Base-by-base conservation (phyloP, 2,797 vertebrate species). In the Diceros bicornis region DNA sequence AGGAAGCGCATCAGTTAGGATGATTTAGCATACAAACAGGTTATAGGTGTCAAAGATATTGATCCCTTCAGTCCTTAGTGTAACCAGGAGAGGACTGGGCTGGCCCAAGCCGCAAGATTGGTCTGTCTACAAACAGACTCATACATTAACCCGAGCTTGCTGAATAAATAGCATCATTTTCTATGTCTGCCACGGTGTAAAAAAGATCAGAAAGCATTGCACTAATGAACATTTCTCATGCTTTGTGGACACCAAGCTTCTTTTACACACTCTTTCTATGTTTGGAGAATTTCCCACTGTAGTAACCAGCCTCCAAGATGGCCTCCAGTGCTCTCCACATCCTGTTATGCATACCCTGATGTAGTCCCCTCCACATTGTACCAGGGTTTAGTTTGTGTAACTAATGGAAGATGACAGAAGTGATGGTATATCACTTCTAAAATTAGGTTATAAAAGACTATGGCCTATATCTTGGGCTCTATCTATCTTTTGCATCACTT, bases 131-230 rank as follows among this genome's bases (percentile, higher is more conserved):
- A 27, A 10, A 64, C 6, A 59, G 32, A 92, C 25, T 86, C 44
- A 75, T 79, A 68, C 21, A 50, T 93, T 93, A 84, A 79, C n/a
- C 16, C 91, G 37, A 96, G 32, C 21, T 6, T 82, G 16, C 37
- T 89, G 75, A 94, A 78, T 86, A 72, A n/a, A 68, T 29, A 21
- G 29, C 75, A 75, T 78, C 62, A 61, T 59, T 74, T 86, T 83
- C 52, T 44, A 74, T 41, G n/a, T 29, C 68, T 41, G 87, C 47
- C 74, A 91, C 0, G 2, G 85, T 64, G 44, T 79, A 34, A 66
- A 27, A 74, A 71, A 52, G 9, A 75, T 13, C 29, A 37, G 59
- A 77, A 90, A 95, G 27, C 55, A 61, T 16, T 25, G 29, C 21
- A 72, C 29, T 89, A 32, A 78, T 90, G 18, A 72, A 52, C 41